These are phyloP conservation scores for Diorhabda carinulata DNA, from an alignment of 1,140 invertebrate genomes.

Conservation along the genomic window DNA sequence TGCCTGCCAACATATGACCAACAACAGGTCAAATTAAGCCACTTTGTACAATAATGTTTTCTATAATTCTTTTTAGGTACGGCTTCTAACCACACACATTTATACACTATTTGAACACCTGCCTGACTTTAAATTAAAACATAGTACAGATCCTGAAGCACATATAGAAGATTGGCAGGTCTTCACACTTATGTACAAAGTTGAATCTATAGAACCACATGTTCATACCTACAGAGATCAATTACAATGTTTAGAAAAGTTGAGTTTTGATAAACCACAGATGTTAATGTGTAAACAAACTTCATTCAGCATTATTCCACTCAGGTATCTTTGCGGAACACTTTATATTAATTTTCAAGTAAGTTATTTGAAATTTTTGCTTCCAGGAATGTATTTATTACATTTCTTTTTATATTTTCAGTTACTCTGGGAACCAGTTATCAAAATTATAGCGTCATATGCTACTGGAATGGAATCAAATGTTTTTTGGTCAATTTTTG, in stretches of 20 bases:
- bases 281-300: slow-evolving; percentile 55
- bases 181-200: slow-evolving; percentile 64
- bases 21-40: too few species aligned
- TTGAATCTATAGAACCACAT: slow-evolving; percentile 63
- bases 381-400: neutral
- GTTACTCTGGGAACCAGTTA: slow-evolving; percentile 80
- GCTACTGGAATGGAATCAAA: slow-evolving; percentile 60
- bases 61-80: slow-evolving; percentile 52
- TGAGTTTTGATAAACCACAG: slow-evolving; percentile 60
- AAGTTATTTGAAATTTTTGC: neutral
- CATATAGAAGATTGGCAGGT: slow-evolving; percentile 45
- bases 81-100: slow-evolving; percentile 66
- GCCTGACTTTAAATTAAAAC: slow-evolving; percentile 43
- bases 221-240: slow-evolving; percentile 77
- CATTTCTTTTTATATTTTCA: neutral
- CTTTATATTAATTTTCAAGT: slow-evolving; percentile 82
- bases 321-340: slow-evolving; percentile 76
- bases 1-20: too few species aligned
- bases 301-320: slow-evolving; percentile 56
- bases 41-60: too few species aligned
- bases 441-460: slow-evolving; percentile 68
- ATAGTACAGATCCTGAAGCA: slow-evolving; percentile 35
- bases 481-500: slow-evolving; percentile 76
- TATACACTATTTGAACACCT: slow-evolving; percentile 65
- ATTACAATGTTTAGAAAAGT: slow-evolving; percentile 66